These are phyloP conservation scores for Burhinus bistriatus DNA, from an alignment of 2,113 vertebrate species.

Conservation along the genomic window DNA sequence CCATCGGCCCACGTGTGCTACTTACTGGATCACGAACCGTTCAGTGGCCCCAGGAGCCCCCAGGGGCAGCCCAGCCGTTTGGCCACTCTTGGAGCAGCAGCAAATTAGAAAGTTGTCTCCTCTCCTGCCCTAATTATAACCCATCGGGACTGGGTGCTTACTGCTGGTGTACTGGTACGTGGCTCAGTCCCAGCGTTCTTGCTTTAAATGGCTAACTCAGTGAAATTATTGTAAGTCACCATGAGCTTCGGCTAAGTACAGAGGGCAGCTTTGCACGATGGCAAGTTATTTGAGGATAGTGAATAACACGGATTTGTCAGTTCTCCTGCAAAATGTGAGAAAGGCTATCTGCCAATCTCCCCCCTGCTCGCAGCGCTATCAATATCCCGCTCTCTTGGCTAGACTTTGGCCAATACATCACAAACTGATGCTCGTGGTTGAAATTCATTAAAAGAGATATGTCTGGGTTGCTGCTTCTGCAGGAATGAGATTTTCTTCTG, in stretches of 20 bases:
- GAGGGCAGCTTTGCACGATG: not conserved
- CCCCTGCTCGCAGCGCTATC: rapidly evolving
- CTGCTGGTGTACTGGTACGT: rapidly evolving
- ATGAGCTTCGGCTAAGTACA: not conserved
- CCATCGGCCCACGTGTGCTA: not conserved
- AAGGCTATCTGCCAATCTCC: conserved; percentile 3
- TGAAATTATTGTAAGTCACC: not conserved
- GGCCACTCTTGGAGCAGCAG: not conserved
- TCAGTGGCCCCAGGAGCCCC: not conserved
- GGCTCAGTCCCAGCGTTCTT: rapidly evolving
- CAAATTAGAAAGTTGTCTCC: not conserved
- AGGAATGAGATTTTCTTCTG: conserved; percentile 22
- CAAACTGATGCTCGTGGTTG: not conserved
- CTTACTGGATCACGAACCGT: not conserved
- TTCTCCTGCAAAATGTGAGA: not conserved
- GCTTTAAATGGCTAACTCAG: not conserved
- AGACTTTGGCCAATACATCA: not conserved
- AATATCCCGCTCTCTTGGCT: not conserved
- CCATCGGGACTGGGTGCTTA: not conserved
- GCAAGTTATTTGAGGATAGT: not conserved
- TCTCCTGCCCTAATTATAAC: not conserved
- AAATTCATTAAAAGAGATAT: conserved; percentile 9
- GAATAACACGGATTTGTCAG: not conserved
- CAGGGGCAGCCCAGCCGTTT: not conserved
- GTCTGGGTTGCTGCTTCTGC: not conserved